Evolutionary conservation across 2,888 invertebrate species (phyloP).

Genomic region (Mythimna pallens): DNA sequence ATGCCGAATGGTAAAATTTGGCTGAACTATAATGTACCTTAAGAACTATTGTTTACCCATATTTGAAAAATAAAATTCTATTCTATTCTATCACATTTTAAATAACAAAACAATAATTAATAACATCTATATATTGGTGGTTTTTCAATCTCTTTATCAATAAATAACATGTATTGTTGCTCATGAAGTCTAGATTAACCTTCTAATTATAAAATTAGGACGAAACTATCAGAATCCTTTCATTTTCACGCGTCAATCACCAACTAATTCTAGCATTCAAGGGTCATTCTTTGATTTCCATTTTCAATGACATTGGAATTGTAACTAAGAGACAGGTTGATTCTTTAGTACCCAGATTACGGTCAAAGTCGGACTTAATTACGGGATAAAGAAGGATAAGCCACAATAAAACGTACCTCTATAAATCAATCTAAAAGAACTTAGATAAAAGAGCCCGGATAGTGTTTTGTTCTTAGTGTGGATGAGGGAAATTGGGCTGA

Average conservation of each 20-base stretch:
- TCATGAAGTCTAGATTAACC: too few species aligned
- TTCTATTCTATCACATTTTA: too few species aligned
- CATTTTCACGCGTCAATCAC: neutral
- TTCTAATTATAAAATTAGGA: too few species aligned
- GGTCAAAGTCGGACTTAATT: constrained; percentile 79
- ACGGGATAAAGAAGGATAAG: constrained; percentile 80
- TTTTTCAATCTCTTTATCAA: neutral
- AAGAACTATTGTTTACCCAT: too few species aligned
- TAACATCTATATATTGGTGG: too few species aligned
- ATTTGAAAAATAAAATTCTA: too few species aligned
- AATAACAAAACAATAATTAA: too few species aligned
- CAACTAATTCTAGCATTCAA: neutral
- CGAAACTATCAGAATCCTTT: too few species aligned
- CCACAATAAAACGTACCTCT: constrained; percentile 79
- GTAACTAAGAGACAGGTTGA: constrained; percentile 67
- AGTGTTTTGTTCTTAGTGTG: constrained; percentile 33
- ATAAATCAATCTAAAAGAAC: constrained; percentile 79
- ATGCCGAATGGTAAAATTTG: too few species aligned
- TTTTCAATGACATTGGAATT: constrained; percentile 62
- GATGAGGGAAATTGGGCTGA: constrained; percentile 13
- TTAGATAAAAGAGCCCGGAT: constrained; percentile 71
- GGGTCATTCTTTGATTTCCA: constrained; percentile 27
- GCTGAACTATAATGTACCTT: too few species aligned
- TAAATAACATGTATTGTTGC: too few species aligned
- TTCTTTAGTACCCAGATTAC: constrained; percentile 74